Evolutionary conservation across 2,888 invertebrate genomes (phyloP).

Genomic region (Sinohyriopsis cumingii): DNA sequence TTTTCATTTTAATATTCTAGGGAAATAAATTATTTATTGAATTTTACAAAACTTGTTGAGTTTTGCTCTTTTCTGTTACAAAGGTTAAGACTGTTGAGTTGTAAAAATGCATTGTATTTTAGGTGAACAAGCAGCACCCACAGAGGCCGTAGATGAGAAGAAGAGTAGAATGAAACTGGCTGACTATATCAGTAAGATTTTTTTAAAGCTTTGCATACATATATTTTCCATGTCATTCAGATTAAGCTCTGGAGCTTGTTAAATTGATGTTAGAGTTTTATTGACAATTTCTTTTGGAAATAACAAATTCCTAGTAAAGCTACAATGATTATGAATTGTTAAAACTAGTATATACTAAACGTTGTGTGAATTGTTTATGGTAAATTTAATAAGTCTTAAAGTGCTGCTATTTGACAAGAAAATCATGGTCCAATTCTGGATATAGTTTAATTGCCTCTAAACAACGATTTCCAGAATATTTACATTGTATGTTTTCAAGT

Average conservation of each 20-base stretch:
- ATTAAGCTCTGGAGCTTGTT: neutral
- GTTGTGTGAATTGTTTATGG: too few species aligned
- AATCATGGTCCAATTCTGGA: neutral
- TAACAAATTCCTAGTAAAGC: neutral
- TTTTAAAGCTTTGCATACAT: conserved; percentile 1
- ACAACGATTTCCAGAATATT: neutral
- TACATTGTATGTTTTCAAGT: too few species aligned
- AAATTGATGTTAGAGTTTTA: neutral
- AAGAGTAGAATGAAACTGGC: conserved; percentile 65
- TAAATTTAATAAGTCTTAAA: too few species aligned
- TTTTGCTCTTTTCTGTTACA: too few species aligned
- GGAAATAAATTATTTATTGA: too few species aligned
- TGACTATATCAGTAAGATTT: conserved; percentile 68
- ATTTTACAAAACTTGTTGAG: too few species aligned
- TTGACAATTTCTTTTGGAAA: too few species aligned
- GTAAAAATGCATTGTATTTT: conserved; percentile 11
- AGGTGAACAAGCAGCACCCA: conserved; percentile 65
- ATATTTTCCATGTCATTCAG: conserved; percentile 3
- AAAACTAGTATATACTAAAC: too few species aligned
- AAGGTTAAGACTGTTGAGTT: too few species aligned
- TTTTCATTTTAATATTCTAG: too few species aligned
- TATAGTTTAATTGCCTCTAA: neutral
- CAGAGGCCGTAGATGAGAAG: conserved; percentile 58
- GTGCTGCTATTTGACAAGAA: too few species aligned
- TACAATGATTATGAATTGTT: neutral